Base-by-base conservation (phyloP, 2,797 vertebrate genomes). In the Rhabdophis nuchalis region DNA sequence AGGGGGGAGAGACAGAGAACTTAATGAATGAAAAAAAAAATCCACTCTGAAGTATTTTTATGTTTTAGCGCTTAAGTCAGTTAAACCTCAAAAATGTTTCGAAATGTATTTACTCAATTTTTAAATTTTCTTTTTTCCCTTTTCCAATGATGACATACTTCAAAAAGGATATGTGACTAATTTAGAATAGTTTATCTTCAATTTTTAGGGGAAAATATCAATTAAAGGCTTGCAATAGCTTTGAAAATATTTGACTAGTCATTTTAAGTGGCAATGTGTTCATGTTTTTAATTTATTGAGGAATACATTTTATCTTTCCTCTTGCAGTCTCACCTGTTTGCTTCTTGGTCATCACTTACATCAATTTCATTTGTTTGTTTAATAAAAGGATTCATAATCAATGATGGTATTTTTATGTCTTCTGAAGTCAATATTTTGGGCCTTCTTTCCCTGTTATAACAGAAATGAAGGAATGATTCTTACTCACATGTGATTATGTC, bases 401-500 rank as follows among this genome's bases (percentile, higher is more conserved):
- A 86, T 18, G 14, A 18, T 50, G 85, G 18, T 11, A 58, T n/a
- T 25, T 36, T 86, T 82, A 14, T 82, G 20, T 87, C 41, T 72
- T 57, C 13, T 87, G 41, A 92, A 87, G 54, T 23, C 41, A 72
- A 58, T 87, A 41, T 57, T 90, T 90, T 27, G 36, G 53, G 61
- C 36, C 5, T 4, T 32, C 5, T 14, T 23, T 56, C 27, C 10
- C 60, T 92, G n/a, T 46, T 92, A 25, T 87, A 36, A 53, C 36
- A 32, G 90, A 90, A 92, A 87, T 87, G 52, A 60, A 68, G 20
- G 50, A 57, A 27, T 86, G 46, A 87, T 87, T 90, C 60, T 61
- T 29, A 61, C 85, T 41, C 88, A 86, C 36, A 89, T 9, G 27
- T 56, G 91, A 32, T 87, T 92, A 60, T 94, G 88, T 8, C 89